phyloP scores from a whole-genome alignment of 2,888 invertebrate species.

The Melinopterus prodromus region DNA sequence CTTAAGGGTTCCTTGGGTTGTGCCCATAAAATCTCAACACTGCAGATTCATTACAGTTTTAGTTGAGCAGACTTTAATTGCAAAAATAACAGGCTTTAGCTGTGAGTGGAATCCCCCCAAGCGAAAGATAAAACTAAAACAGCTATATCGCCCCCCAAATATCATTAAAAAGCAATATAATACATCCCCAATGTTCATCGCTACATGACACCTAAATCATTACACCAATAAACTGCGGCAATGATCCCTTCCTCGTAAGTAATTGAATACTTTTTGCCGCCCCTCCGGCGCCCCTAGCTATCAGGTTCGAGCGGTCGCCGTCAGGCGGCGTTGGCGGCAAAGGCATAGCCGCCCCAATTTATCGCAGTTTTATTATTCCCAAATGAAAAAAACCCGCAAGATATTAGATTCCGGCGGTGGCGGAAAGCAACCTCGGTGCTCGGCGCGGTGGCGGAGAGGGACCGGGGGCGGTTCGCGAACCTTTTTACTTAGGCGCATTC shows the following conservation, averaged over 20 bases:
- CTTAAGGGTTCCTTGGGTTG: too few species aligned
- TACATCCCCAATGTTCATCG: not conserved
- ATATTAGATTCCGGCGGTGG: conserved; percentile 48
- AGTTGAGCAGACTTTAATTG: too few species aligned
- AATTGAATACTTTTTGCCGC: conserved; percentile 4
- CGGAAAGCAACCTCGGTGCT: conserved; percentile 28
- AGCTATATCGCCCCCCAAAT: not conserved
- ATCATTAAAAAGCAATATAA: not conserved
- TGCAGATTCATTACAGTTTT: too few species aligned
- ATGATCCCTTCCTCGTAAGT: not conserved
- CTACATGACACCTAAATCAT: not conserved
- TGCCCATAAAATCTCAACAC: too few species aligned
- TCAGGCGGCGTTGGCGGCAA: not conserved
- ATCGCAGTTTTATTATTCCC: conserved; percentile 51
- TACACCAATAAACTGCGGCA: not conserved
- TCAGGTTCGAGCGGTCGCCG: not conserved
- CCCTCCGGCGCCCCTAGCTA: not conserved
- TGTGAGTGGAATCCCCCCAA: too few species aligned
- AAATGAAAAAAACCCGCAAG: conserved; percentile 46
- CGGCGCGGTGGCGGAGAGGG: conserved; percentile 25
- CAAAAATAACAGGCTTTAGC: too few species aligned
- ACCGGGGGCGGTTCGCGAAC: conserved; percentile 29
- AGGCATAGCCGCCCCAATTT: conserved; percentile 39
- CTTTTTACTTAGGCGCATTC: conserved; percentile 42
- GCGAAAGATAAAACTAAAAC: too few species aligned